Percentiles rank a stretch among this genome's conserved stretches.
phyloP scores from a whole-genome alignment of 1,140 invertebrate species.

The Macrobrachium nipponense region DNA sequence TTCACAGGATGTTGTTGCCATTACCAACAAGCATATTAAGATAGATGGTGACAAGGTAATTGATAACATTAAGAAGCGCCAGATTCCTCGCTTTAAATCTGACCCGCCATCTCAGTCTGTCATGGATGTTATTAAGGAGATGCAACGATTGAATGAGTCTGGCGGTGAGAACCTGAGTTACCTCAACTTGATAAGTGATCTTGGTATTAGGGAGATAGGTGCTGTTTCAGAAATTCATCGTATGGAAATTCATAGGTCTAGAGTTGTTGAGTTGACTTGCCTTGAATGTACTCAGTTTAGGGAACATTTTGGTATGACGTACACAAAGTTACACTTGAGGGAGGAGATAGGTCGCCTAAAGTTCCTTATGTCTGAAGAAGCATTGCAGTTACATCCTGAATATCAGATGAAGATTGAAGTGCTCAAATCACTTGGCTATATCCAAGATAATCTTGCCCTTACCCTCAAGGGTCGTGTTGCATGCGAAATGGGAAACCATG shows the following conservation, averaged over 20 bases:
- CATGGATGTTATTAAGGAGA: conserved; percentile 74
- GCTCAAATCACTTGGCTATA: conserved; percentile 79
- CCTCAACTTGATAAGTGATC: conserved; percentile 72
- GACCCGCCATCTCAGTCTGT: conserved; percentile 76
- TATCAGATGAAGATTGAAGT: conserved; percentile 87
- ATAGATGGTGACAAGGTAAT: conserved; percentile 78
- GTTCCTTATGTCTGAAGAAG: conserved; percentile 84
- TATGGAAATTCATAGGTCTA: conserved; percentile 73
- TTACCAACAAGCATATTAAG: conserved; percentile 73
- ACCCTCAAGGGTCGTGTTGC: conserved; percentile 93
- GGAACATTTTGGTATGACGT: conserved; percentile 63
- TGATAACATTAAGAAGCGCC: conserved; percentile 82
- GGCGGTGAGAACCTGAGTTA: conserved; percentile 65
- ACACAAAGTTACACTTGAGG: conserved; percentile 70
- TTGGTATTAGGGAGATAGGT: conserved; percentile 72
- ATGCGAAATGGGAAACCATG: conserved; percentile 92
- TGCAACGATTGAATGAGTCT: conserved; percentile 71
- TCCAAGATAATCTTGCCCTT: conserved; percentile 79
- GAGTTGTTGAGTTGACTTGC: conserved; percentile 67
- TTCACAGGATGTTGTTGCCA: conserved; percentile 73
- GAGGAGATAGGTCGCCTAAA: conserved; percentile 79
- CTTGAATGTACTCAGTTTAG: conserved; percentile 65
- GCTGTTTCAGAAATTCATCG: conserved; percentile 69
- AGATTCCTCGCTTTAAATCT: conserved; percentile 80
- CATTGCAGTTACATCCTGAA: conserved; percentile 87